phyloP scores from a whole-genome alignment of 2,797 vertebrate genomes.

The Sarcophilus harrisii region DNA sequence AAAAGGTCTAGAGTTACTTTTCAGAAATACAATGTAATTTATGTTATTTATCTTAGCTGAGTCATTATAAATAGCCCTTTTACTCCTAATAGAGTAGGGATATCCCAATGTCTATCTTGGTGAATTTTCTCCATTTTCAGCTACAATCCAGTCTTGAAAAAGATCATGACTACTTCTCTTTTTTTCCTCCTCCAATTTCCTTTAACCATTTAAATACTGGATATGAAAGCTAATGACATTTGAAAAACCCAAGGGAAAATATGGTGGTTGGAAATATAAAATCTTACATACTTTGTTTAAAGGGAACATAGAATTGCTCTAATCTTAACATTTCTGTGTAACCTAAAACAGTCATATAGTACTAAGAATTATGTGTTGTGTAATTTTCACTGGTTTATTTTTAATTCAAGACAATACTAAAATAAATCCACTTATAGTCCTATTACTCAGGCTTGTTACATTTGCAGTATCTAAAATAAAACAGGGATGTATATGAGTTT shows the following conservation, averaged over 20 bases:
- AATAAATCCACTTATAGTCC: neutral
- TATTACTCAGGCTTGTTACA: neutral
- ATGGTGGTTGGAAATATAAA: neutral
- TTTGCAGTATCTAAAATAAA: neutral
- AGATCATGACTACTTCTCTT: constrained; percentile 41
- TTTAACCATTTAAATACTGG: constrained; percentile 20
- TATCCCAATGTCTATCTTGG: neutral
- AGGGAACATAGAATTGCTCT: neutral
- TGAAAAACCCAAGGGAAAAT: constrained; percentile 28
- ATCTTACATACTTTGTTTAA: neutral
- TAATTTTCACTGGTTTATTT: neutral
- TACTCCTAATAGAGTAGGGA: constrained; percentile 51
- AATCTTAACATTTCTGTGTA: neutral
- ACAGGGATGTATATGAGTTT: neutral
- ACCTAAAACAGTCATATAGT: neutral
- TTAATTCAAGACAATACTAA: neutral
- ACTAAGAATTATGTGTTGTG: neutral
- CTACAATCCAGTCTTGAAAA: constrained; percentile 25
- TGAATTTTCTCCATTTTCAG: constrained; percentile 62
- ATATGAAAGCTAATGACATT: neutral
- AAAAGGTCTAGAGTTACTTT: constrained; percentile 45
- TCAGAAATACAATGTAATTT: constrained; percentile 51
- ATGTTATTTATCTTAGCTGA: constrained; percentile 38
- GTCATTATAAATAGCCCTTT: constrained; percentile 10
- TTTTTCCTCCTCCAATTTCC: neutral